Base-by-base conservation (phyloP, 2,113 vertebrate genomes). In the Burhinus oedicnemus region DNA sequence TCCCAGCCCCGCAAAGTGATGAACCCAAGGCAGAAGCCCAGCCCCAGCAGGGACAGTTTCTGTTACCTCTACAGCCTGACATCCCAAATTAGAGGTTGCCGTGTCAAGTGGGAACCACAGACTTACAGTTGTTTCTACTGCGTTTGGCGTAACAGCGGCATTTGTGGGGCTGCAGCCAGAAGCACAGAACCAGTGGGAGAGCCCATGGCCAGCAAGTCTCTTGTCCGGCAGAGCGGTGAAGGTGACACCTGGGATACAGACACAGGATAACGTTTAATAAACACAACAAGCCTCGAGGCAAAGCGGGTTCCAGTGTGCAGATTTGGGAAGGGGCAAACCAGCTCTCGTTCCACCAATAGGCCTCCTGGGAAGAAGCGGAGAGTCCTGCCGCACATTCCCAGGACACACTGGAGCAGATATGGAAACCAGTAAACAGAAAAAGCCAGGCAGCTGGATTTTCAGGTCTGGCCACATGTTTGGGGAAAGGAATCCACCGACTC, bases 391-490 rank as follows among this genome's bases (percentile, higher is more conserved):
- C 30, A 34, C 64, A 51, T 94, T 95, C 93, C 91, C 79, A 87
- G 82, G 51, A 69, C 32, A 62, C 25, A 55, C 23, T 68, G 65
- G 65, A 95, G 65, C 72, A 95, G 77, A 66, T 61, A 66, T 15
- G 58, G 93, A 90, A 95, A 94, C 42, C 32, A 89, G 83, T 87
- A 90, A 95, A 97, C 76, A 93, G 34, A 92, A 92, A 25, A 58
- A 86, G 49, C 40, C 51, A 81, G 44, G 84, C 84, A 83, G 60
- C 93, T 91, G 93, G 96, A 95, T 91, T 91, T 94, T 93, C 96
- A 94, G 90, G 94, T 97, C 94, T 91, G 71, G 55, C 80, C 38
- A 27, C 91, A 87, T 96, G 70, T 69, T 38, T 95, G 42, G 44
- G 82, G 74, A 95, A 93, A 96, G 93, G 94, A 97, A 96, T 96